A percentile compares a stretch with the other conserved stretches of the same genome.
Evolutionary conservation across 2,113 vertebrate species (phyloP).

Genomic region (Ursus arctos): DNA sequence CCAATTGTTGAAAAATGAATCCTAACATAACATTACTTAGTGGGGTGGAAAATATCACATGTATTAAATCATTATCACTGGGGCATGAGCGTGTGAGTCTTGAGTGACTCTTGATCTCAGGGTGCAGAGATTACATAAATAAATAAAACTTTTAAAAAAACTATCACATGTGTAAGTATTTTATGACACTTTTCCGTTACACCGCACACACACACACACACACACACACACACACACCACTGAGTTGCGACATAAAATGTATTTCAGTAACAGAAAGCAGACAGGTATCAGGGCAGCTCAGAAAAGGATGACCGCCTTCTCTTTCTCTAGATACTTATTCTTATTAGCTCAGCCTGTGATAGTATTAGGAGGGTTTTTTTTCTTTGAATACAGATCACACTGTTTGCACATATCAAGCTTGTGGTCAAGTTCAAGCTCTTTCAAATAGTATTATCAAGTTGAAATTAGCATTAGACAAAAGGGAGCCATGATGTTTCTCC

Average conservation of each 20-base stretch:
- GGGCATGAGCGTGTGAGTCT: background rate
- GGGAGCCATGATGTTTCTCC: background rate
- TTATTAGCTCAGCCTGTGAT: background rate
- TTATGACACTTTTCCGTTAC: background rate
- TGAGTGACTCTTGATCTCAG: no score
- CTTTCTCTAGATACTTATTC: background rate
- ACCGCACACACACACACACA: background rate
- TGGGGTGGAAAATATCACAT: background rate
- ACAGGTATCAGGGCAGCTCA: background rate
- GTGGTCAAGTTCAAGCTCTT: background rate
- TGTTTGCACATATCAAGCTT: background rate
- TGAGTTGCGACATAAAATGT: background rate
- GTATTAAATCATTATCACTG: background rate
- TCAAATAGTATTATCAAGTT: background rate
- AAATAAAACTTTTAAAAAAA: background rate
- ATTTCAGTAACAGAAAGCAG: background rate
- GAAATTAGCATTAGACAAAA: background rate
- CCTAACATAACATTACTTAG: background rate
- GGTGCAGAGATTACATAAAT: background rate
- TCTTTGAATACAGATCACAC: background rate
- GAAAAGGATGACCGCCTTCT: background rate
- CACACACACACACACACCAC: background rate
- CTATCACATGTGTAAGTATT: background rate
- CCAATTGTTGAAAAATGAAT: background rate
- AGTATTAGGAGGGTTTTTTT: background rate